Percentiles rank a stretch among this genome's conserved stretches.
These are phyloP conservation scores for Apis florea DNA, from an alignment of 1,140 invertebrate species.

Conservation along the genomic window DNA sequence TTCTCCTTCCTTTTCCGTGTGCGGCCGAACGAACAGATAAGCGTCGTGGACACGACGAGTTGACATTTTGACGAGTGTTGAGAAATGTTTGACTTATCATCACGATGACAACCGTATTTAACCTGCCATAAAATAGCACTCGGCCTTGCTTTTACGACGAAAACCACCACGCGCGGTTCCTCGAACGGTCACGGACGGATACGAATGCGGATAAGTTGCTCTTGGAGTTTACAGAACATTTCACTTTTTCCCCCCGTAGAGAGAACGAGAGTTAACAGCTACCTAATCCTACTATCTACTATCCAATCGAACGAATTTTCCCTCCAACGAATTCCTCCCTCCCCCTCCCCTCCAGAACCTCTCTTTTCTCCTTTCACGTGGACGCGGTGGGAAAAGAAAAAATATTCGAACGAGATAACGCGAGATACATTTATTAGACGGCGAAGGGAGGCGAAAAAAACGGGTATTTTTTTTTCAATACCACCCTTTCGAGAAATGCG, in stretches of 20 bases:
- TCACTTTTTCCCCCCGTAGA: slow-evolving; percentile 7
- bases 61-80: slow-evolving; percentile 62
- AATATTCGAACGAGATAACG: slow-evolving; percentile 7
- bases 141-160: slow-evolving; percentile 49
- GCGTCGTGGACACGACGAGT: background rate
- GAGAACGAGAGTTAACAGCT: slow-evolving; percentile 38
- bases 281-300: background rate
- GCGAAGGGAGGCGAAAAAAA: background rate
- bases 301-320: slow-evolving; percentile 34
- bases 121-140: slow-evolving; percentile 61
- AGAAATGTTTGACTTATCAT: slow-evolving; percentile 65
- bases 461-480: too few relatives aligned
- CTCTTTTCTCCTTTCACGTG: slow-evolving; percentile 9
- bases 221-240: slow-evolving; percentile 41
- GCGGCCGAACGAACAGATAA: slow-evolving; percentile 53
- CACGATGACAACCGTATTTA: slow-evolving; percentile 59
- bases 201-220: slow-evolving; percentile 48
- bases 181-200: slow-evolving; percentile 10
- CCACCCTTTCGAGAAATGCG: too few relatives aligned
- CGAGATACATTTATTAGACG: background rate
- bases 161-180: slow-evolving; percentile 10
- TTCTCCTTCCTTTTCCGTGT: background rate
- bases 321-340: slow-evolving; percentile 11
- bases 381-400: background rate
- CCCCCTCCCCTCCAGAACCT: too few relatives aligned